phyloP scores from a whole-genome alignment of 2,888 invertebrate species.

The Apamea sordens region DNA sequence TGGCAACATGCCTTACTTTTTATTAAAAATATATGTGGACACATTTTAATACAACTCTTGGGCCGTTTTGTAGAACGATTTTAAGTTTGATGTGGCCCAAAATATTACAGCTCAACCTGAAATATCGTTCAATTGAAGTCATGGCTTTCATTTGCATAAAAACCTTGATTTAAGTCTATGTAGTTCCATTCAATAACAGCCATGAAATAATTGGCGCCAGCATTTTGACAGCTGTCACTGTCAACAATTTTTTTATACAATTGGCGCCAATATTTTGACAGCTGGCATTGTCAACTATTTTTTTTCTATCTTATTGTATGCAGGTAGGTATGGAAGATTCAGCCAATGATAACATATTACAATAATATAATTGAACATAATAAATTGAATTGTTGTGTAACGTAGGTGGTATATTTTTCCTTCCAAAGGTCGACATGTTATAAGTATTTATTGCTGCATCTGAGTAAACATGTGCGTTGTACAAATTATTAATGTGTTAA shows the following conservation, averaged over 20 bases:
- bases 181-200: too few species aligned
- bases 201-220: background rate
- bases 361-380: background rate
- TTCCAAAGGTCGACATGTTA: conserved; percentile 38
- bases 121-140: background rate
- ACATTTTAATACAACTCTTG: background rate
- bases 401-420: conserved; percentile 14
- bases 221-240: conserved; percentile 34
- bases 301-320: background rate
- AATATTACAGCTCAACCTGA: background rate
- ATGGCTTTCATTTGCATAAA: background rate
- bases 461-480: conserved; percentile 37
- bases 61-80: background rate
- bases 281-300: too few species aligned
- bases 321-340: background rate
- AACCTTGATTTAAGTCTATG: background rate
- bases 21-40: background rate
- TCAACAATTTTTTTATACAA: background rate
- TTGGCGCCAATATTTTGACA: conserved; percentile 31
- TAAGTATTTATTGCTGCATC: conserved; percentile 34
- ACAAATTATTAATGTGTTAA: conserved; percentile 14
- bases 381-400: conserved; percentile 22
- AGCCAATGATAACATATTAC: background rate
- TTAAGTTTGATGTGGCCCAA: background rate
- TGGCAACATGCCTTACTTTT: conserved; percentile 10